phyloP scores from a whole-genome alignment of 2,888 invertebrate genomes.

The Limnephilus auricula region DNA sequence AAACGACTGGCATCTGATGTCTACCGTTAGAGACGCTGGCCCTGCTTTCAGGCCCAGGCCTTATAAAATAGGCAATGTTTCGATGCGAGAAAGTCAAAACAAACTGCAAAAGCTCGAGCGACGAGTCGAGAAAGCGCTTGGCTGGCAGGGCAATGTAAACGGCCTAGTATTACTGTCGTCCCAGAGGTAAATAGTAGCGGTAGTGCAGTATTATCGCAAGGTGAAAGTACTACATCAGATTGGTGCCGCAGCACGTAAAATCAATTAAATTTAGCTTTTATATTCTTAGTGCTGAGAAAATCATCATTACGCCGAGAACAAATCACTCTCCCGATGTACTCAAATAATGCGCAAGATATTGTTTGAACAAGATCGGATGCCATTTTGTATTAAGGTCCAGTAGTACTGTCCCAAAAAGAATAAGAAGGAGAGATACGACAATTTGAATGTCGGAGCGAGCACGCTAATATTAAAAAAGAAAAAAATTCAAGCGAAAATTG shows the following conservation, averaged over 20 bases:
- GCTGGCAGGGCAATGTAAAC: neutral
- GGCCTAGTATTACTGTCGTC: neutral
- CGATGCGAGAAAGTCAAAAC: neutral
- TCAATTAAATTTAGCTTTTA: neutral
- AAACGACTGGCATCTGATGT: neutral
- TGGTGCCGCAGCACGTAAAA: neutral
- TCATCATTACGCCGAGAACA: neutral
- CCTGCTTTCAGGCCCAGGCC: neutral
- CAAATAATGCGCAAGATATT: neutral
- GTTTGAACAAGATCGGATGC: neutral
- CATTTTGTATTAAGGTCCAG: too few species aligned
- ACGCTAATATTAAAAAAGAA: too few species aligned
- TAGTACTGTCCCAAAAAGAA: too few species aligned
- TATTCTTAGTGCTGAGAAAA: neutral
- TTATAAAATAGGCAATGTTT: neutral
- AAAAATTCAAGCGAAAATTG: too few species aligned
- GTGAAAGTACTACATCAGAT: neutral
- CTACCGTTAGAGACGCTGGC: neutral
- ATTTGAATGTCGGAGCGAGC: too few species aligned
- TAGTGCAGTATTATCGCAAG: neutral
- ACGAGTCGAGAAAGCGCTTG: neutral
- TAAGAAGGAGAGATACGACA: too few species aligned
- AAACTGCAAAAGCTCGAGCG: neutral
- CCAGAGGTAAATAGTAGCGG: neutral
- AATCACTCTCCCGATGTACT: neutral